Conservation (phyloP, 2,113 vertebrate species). For the Scolopax mira region DNA sequence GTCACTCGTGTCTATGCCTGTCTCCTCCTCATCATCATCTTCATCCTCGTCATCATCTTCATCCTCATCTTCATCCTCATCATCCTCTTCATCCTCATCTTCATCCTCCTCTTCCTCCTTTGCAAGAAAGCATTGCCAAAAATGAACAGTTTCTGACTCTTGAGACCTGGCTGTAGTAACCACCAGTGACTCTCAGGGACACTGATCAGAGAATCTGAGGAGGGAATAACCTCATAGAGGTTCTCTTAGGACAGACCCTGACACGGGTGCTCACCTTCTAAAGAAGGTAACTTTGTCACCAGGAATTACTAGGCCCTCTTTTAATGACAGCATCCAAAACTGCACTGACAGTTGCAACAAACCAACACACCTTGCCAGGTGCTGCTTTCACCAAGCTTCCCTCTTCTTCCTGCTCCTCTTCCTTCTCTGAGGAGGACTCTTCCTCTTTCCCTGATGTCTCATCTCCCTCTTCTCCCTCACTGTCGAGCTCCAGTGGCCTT, state of each 20-base stretch:
- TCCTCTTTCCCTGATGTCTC: constrained; percentile 86
- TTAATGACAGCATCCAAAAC: background rate
- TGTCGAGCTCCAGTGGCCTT: constrained; percentile 89
- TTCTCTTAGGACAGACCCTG: background rate
- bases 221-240: background rate
- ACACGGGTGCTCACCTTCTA: background rate
- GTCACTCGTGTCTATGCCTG: constrained; percentile 78
- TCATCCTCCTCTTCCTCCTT: constrained; percentile 68
- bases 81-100: constrained; percentile 18
- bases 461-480: constrained; percentile 92
- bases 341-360: background rate
- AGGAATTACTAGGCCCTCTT: background rate
- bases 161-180: background rate
- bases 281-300: background rate
- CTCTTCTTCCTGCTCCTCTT: constrained; percentile 80
- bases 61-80: background rate
- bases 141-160: background rate
- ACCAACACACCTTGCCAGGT: constrained; percentile 76
- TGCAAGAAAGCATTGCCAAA: constrained; percentile 25
- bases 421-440: constrained; percentile 84
- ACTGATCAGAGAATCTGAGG: background rate
- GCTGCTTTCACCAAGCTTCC: constrained; percentile 69
- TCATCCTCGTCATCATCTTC: constrained; percentile 56
- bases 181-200: background rate
- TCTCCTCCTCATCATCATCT: constrained; percentile 57